Base-by-base conservation (phyloP, 2,888 invertebrate genomes). In the Crossocerus cetratus region DNA sequence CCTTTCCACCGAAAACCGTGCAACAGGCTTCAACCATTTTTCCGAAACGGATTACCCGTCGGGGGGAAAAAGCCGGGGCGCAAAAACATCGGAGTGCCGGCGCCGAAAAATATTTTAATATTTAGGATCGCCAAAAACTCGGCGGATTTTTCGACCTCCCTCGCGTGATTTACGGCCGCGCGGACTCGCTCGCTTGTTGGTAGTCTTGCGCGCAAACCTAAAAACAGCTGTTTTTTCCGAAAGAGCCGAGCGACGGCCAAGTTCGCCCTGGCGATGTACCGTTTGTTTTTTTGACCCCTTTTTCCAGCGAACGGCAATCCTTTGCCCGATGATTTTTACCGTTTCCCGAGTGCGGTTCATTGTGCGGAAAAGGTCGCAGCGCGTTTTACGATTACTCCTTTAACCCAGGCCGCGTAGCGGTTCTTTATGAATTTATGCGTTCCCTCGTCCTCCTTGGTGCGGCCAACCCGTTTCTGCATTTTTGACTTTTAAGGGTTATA, bases 361-460 rank as follows among this genome's bases (percentile, higher is more conserved):
- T 53, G n/a, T n/a, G 62, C 62, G 62, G 60, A 66, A 66, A 75
- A 73, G 65, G 45, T 45, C 53, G 49, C 44, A 20, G 54, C 8
- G 11, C 59, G 60, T 79, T 74, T 80, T 69, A 79, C 67, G 65
- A 72, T 67, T 78, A 63, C 73, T 67, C 78, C 72, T 72, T 69
- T 60, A 69, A 69, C 72, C 45, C 56, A 32, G 45, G 16, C 67
- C 69, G 65, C 76, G 71, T 80, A 86, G 81, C 84, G 82, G 84
- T 84, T 84, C 84, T 88, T 88, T 87, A 87, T 88, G 87, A 88
- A 88, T 87, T 86, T 88, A 85, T 85, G 83, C 77, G 74, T 66
- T 80, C 72, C 72, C 68, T 16, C 65, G 76, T 66, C 71, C 68
- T 65, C 44, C 23, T 49, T 16, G 2, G 49, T 14, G 49, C 45